Evolutionary conservation across 1,140 invertebrate genomes (phyloP).

Genomic region (Oryctes rhinoceros): DNA sequence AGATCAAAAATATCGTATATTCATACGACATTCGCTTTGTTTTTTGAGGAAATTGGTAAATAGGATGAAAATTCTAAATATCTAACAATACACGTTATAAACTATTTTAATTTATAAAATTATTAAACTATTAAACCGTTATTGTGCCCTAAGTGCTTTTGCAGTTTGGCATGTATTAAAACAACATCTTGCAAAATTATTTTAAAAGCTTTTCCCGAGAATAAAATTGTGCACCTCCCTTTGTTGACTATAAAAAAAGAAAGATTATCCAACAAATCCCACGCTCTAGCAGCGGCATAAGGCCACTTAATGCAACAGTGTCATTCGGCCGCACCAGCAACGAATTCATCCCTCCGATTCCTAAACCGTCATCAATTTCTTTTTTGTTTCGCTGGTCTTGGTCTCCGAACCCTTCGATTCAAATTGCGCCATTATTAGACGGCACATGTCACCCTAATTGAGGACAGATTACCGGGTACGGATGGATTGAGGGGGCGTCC

Average conservation of each 20-base stretch:
- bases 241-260: background rate
- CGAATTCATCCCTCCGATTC: slow-evolving; percentile 1
- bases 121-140: too few relatives aligned
- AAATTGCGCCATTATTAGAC: slow-evolving; percentile 34
- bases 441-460: slow-evolving; percentile 32
- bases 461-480: slow-evolving; percentile 28
- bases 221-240: too few relatives aligned
- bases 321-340: slow-evolving; percentile 2
- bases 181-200: too few relatives aligned
- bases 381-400: slow-evolving; percentile 13
- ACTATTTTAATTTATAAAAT: too few relatives aligned
- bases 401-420: slow-evolving; percentile 18
- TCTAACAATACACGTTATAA: too few relatives aligned
- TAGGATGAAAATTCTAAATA: too few relatives aligned
- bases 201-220: too few relatives aligned
- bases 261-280: background rate
- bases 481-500: slow-evolving; percentile 9
- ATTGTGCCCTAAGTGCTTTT: too few relatives aligned
- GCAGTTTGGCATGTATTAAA: too few relatives aligned
- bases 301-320: slow-evolving; percentile 28
- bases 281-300: background rate
- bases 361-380: slow-evolving; percentile 25
- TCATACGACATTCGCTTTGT: background rate
- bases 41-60: background rate
- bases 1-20: background rate